Percentiles rank a stretch among this genome's conserved stretches.
These are phyloP conservation scores for Zaprionus nigranus DNA, from an alignment of 1,140 invertebrate genomes.

Conservation along the genomic window DNA sequence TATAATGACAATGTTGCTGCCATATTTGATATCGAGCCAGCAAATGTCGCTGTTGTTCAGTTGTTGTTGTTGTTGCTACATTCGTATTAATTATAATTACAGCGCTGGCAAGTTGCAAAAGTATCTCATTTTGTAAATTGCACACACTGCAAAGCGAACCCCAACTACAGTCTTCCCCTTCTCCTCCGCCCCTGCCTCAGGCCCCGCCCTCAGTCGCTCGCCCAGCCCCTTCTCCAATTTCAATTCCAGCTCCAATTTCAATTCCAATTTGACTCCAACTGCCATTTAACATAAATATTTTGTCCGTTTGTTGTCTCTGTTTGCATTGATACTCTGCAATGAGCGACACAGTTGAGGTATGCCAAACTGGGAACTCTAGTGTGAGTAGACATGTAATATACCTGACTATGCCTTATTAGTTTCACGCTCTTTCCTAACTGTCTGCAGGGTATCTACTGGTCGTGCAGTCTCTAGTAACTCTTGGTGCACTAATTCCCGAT, in stretches of 20 bases:
- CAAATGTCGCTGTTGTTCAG: slow-evolving; percentile 32
- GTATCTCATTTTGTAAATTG: slow-evolving; percentile 79
- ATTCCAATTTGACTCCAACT: slow-evolving; percentile 63
- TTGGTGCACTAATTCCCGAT: no score
- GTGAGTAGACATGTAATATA: neutral
- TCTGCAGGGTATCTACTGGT: neutral
- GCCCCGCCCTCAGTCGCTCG: neutral
- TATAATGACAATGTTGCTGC: slow-evolving; percentile 75
- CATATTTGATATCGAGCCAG: slow-evolving; percentile 75
- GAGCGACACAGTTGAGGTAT: neutral
- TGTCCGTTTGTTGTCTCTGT: slow-evolving; percentile 54
- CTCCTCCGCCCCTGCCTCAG: slow-evolving; percentile 11
- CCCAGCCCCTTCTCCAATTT: slow-evolving; percentile 6
- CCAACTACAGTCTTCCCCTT: slow-evolving; percentile 1
- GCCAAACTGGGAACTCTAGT: neutral
- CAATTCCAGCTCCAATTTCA: slow-evolving; percentile 57
- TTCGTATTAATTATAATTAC: slow-evolving; percentile 79
- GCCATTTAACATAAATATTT: slow-evolving; percentile 79
- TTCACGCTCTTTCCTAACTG: neutral
- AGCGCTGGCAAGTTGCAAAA: slow-evolving; percentile 71
- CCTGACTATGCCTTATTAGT: no score
- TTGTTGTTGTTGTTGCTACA: slow-evolving; percentile 48
- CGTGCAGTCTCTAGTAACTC: no score
- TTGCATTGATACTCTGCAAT: slow-evolving; percentile 5
- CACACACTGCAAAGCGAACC: slow-evolving; percentile 45